Percentiles rank a stretch among this genome's conserved stretches.
phyloP scores from a whole-genome alignment of 2,797 vertebrate species.

The Hylomyscus alleni region DNA sequence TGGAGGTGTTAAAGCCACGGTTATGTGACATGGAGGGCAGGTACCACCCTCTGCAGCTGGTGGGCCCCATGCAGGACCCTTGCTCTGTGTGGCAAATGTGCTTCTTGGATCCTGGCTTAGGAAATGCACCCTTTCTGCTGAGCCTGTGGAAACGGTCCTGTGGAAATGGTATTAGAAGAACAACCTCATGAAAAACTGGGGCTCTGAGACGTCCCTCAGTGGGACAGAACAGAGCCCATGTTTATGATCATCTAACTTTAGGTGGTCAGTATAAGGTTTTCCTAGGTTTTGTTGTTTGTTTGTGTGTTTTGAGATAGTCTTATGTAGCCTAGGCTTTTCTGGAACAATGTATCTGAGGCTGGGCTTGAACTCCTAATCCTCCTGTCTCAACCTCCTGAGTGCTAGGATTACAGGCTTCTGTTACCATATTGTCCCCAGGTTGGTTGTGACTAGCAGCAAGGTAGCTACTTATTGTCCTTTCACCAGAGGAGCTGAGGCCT shows the following conservation, averaged over 20 bases:
- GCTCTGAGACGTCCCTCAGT: neutral
- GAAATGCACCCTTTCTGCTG: neutral
- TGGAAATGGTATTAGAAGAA: neutral
- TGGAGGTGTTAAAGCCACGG: no score
- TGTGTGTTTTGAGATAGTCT: neutral
- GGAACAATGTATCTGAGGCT: neutral
- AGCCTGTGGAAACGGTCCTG: neutral
- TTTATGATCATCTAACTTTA: no score
- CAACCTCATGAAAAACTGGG: neutral
- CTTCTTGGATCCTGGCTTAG: neutral
- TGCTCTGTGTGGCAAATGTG: neutral
- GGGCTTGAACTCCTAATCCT: neutral
- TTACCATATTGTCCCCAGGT: neutral
- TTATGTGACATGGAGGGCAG: neutral
- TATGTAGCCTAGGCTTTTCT: neutral
- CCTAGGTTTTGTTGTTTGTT: no score
- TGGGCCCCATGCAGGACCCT: neutral
- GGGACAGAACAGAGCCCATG: neutral
- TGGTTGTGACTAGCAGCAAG: neutral
- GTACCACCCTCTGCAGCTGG: fast-evolving
- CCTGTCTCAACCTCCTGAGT: neutral
- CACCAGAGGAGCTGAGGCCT: neutral
- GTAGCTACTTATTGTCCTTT: neutral
- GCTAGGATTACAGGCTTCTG: neutral
- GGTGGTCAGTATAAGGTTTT: neutral